phyloP scores from a whole-genome alignment of 2,888 invertebrate genomes.

The Troilus luridus region DNA sequence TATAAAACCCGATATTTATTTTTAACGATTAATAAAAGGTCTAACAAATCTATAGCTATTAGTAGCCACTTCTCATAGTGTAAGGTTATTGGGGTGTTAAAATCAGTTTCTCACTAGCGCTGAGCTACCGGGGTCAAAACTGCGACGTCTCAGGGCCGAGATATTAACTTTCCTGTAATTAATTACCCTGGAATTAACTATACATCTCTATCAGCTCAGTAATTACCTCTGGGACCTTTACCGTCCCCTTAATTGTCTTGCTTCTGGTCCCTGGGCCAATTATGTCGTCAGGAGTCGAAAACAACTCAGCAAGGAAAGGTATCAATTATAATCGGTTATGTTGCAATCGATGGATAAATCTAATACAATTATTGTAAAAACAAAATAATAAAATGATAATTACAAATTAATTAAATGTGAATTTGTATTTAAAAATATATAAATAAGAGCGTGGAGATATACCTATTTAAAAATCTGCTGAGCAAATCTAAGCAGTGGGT shows the following conservation, averaged over 20 bases:
- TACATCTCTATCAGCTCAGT: slow-evolving; percentile 39
- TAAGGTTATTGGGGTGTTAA: slow-evolving; percentile 26
- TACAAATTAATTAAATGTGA: not conserved
- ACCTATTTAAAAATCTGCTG: not conserved
- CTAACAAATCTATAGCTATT: not conserved
- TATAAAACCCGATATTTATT: not conserved
- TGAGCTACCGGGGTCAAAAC: slow-evolving; percentile 38
- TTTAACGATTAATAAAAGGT: not conserved
- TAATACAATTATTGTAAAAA: not conserved
- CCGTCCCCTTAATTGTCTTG: slow-evolving; percentile 22
- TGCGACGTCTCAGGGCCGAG: slow-evolving; percentile 37
- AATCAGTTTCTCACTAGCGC: not conserved
- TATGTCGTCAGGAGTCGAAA: slow-evolving; percentile 24
- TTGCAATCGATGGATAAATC: not conserved
- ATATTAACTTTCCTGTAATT: slow-evolving; percentile 42
- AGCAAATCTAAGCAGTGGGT: not conserved
- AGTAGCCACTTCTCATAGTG: not conserved
- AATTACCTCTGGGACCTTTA: slow-evolving; percentile 44
- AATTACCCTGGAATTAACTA: slow-evolving; percentile 46
- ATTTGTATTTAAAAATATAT: not conserved
- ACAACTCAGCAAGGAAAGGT: not conserved
- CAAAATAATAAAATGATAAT: not conserved
- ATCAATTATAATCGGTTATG: not conserved
- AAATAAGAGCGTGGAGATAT: not conserved
- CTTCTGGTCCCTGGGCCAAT: slow-evolving; percentile 30